Base-by-base conservation (phyloP, 1,140 invertebrate genomes). In the Zaprionus davidi region DNA sequence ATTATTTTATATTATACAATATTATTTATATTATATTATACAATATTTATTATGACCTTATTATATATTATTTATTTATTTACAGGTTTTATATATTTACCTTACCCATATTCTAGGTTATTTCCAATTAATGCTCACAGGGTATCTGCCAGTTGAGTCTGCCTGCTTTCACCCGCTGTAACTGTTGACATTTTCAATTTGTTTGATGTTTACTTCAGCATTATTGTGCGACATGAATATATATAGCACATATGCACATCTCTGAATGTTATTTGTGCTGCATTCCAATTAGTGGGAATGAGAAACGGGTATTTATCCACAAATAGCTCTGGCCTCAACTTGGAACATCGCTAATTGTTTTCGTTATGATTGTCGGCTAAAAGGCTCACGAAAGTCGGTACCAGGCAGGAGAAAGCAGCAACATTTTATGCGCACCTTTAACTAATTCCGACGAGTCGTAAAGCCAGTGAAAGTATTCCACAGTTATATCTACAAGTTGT, bases 281-380 rank as follows among this genome's bases (percentile, higher is more conserved):
- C 70, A 67, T 62, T 34, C 17, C 31, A 73, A 77, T 77, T 73
- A 73, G 57, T 62, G 56, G 53, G 20, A 67, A 76, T 76, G 24
- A 38, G 57, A 63, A 67, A 62, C 56, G 63, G 49, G 34, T 76
- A 56, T 62, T 72, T 46, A 57, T 7, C 49, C 13, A 17, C 31
- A 69, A 69, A 58, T 66, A 49, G 55, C 12, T 65, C 34, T 59
- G 7, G 31, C 6, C 22, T 5, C n/a, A 26, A 71, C n/a, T n/a
- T 22, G 24, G 17, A 53, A 59, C 28, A 36, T 5, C 11, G n/a
- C 3, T 51, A 57, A 70, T 74, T 57, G 26, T 63, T 62, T 57
- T 71, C 57, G 13, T 58, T 41, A 31, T 56, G 34, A 11, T 22
- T 44, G 28, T 11, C 15, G 28, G 7, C 53, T 46, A n/a, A 34